Base-by-base conservation (phyloP, 2,797 vertebrate species). In the Paguma larvata region DNA sequence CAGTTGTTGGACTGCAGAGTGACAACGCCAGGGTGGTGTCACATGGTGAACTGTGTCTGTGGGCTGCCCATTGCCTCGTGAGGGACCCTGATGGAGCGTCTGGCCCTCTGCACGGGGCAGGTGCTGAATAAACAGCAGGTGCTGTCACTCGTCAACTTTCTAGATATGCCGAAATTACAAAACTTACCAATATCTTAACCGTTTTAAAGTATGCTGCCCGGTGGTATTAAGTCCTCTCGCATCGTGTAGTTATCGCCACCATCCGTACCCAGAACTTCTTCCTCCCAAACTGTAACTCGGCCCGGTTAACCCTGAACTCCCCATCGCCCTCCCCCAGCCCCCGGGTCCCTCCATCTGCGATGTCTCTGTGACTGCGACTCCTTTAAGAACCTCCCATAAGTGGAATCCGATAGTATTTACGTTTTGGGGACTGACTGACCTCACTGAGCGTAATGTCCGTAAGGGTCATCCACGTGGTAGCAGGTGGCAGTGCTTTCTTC, bases 61-160 rank as follows among this genome's bases (percentile, higher is more conserved):
- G 38, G 38, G 38, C 38, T 38, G 38, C 38, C 41, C 53, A 3
- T 16, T 1, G 9, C 51, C 27, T 9, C 8, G 34, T 12, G 59
- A 9, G 32, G 44, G 53, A 53, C 2, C 0, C 5, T 5, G 11
- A 11, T 0, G 19, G 5, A 10, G 62, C 6, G 1, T 59, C 5
- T 2, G 12, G 48, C 23, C 34, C 19, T 1, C 53, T 12, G n/a
- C 72, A 14, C 48, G 2, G 2, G 2, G 3, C 6, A 14, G 48
- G 21, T 21, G 62, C 83, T 3, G 15, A 67, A 21, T 25, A 21
- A 30, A 53, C 13, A 63, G 44, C 32, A 3, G 46, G 27, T 38
- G 63, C 25, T n/a, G 68, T 63, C 56, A 1, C n/a, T 70, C 8
- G 1, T 62, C 34, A 4, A 2, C n/a, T 34, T 38, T 11, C 34